phyloP scores from a whole-genome alignment of 2,797 vertebrate species.

The Spinus pinus region DNA sequence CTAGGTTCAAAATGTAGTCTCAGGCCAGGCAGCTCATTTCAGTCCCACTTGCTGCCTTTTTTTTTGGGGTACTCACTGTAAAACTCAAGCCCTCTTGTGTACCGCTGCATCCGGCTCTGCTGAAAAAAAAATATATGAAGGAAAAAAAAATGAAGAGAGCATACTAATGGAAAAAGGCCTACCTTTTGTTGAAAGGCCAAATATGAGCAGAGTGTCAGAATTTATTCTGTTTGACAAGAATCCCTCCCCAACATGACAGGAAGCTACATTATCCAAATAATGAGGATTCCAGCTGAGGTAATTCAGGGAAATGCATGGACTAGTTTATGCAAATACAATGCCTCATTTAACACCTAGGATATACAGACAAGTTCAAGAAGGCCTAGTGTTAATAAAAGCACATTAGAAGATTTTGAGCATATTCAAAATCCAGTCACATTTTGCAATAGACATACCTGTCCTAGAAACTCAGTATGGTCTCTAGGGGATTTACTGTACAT shows the following conservation, averaged over 20 bases:
- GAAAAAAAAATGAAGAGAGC: background rate
- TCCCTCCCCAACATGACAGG: slow-evolving; percentile 17
- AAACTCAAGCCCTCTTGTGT: background rate
- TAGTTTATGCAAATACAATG: slow-evolving; percentile 1
- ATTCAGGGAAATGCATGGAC: background rate
- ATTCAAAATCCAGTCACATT: slow-evolving; percentile 24
- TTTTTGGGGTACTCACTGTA: background rate
- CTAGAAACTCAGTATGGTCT: slow-evolving; percentile 17
- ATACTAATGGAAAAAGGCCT: background rate
- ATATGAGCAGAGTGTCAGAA: background rate
- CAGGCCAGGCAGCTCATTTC: background rate
- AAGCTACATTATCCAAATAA: slow-evolving; percentile 27
- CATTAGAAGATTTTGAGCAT: background rate
- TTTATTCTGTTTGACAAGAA: slow-evolving; percentile 35
- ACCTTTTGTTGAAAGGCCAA: background rate
- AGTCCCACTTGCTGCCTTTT: background rate
- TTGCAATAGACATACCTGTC: background rate
- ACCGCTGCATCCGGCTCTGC: background rate
- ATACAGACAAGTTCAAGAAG: slow-evolving; percentile 2
- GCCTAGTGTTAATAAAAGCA: slow-evolving; percentile 1
- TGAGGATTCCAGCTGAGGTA: slow-evolving; percentile 28
- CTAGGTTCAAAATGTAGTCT: background rate
- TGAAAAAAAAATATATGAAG: background rate
- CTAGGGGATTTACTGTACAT: background rate
- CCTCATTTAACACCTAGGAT: slow-evolving; percentile 6